phyloP scores from a whole-genome alignment of 2,888 invertebrate species.

The Xanthorhoe spadicearia region DNA sequence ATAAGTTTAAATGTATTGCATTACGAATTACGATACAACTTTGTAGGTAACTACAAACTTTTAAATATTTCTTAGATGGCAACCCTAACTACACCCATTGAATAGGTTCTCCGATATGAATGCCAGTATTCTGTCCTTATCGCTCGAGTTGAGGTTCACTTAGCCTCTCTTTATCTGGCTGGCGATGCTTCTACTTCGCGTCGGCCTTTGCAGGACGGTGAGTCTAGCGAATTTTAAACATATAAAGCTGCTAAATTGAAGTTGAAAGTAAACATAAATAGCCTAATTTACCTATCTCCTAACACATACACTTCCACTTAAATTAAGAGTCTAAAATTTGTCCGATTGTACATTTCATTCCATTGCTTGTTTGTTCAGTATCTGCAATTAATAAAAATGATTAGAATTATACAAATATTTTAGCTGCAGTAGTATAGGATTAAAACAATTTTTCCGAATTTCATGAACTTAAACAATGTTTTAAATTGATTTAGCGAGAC shows the following conservation, averaged over 20 bases:
- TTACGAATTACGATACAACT: constrained; percentile 19
- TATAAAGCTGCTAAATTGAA: constrained; percentile 27
- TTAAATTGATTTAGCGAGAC: no score
- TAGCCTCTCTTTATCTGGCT: constrained; percentile 63
- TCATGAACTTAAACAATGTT: no score
- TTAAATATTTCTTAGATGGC: background rate
- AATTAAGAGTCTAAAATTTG: constrained; percentile 31
- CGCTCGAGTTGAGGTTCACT: constrained; percentile 58
- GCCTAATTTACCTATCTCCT: constrained; percentile 15
- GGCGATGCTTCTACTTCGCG: constrained; percentile 48
- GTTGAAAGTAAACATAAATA: constrained; percentile 3
- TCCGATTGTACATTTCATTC: constrained; percentile 45
- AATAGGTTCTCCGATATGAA: constrained; percentile 70
- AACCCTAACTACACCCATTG: constrained; percentile 63
- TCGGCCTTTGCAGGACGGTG: constrained; percentile 57
- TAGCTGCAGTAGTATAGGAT: no score
- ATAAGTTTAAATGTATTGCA: constrained; percentile 6
- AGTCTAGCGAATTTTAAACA: constrained; percentile 18
- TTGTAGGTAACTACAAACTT: constrained; percentile 23
- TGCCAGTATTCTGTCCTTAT: constrained; percentile 64
- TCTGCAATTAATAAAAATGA: constrained; percentile 35
- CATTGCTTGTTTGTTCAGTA: constrained; percentile 34
- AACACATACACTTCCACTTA: constrained; percentile 38
- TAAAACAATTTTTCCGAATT: no score
- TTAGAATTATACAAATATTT: no score